Evolutionary conservation across 1,140 invertebrate species (phyloP).

Genomic region (Venustaconcha ellipsiformis): DNA sequence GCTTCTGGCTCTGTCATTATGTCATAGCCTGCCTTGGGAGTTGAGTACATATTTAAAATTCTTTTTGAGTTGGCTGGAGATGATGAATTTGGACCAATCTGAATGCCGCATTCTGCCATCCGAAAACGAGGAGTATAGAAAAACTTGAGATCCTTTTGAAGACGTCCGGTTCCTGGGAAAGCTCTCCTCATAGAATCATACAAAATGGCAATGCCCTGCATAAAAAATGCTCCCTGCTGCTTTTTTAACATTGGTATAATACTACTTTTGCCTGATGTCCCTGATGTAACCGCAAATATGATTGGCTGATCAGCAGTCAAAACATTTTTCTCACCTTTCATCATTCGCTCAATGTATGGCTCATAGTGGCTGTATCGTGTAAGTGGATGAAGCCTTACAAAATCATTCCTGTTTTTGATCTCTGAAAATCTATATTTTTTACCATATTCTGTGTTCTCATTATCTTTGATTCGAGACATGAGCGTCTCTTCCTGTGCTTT

Average conservation of each 20-base stretch:
- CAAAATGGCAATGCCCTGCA: slow-evolving; percentile 56
- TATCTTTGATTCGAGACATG: slow-evolving; percentile 46
- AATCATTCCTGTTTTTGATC: slow-evolving; percentile 57
- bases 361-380: slow-evolving; percentile 60
- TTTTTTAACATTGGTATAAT: slow-evolving; percentile 57
- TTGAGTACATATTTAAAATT: slow-evolving; percentile 63
- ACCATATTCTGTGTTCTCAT: slow-evolving; percentile 60
- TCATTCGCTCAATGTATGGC: slow-evolving; percentile 59
- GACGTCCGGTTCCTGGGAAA: slow-evolving; percentile 42
- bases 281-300: slow-evolving; percentile 65
- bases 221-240: slow-evolving; percentile 57
- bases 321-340: slow-evolving; percentile 58
- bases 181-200: slow-evolving; percentile 49
- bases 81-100: slow-evolving; percentile 64
- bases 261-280: slow-evolving; percentile 63
- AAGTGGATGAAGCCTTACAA: slow-evolving; percentile 51
- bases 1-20: slow-evolving; percentile 63
- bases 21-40: slow-evolving; percentile 58
- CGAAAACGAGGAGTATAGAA: slow-evolving; percentile 63
- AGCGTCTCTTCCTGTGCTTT: slow-evolving; percentile 53
- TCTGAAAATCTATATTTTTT: slow-evolving; percentile 52
- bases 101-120: slow-evolving; percentile 51
- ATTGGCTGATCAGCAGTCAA: slow-evolving; percentile 50
- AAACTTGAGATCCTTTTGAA: slow-evolving; percentile 63
- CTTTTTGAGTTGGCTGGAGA: slow-evolving; percentile 59